Conservation (phyloP, 2,797 vertebrate species). For the Melopsittacus undulatus region DNA sequence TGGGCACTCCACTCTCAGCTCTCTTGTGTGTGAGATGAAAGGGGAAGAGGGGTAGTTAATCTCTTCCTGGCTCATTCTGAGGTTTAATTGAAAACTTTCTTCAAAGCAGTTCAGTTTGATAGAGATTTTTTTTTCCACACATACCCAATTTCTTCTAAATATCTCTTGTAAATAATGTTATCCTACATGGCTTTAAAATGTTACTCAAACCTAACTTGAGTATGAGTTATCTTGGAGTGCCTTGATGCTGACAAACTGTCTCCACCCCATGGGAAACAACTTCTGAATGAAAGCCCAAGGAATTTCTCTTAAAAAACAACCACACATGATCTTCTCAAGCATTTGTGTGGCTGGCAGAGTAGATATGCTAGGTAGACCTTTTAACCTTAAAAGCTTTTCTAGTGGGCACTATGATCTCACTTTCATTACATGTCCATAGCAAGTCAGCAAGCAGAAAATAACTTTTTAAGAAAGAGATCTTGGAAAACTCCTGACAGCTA, state of each 20-base stretch:
- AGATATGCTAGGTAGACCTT: background rate
- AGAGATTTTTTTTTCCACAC: background rate
- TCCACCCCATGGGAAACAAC: background rate
- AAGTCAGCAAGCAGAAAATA: background rate
- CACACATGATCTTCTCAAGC: background rate
- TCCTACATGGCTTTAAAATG: background rate
- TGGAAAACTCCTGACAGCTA: background rate
- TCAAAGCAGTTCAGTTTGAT: background rate
- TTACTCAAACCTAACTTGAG: background rate
- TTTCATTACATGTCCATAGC: background rate
- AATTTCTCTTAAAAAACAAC: background rate
- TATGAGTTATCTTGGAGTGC: background rate
- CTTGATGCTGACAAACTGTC: background rate
- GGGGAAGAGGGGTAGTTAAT: background rate
- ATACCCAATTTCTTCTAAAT: background rate
- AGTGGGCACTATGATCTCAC: background rate
- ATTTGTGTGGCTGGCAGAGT: background rate
- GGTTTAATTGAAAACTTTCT: background rate
- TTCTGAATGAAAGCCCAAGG: background rate
- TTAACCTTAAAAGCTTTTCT: background rate
- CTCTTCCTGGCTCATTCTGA: background rate
- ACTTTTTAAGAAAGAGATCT: background rate
- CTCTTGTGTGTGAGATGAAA: background rate
- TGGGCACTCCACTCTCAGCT: background rate
- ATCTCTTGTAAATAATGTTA: background rate